Evolutionary conservation across 2,113 vertebrate genomes (phyloP).

Genomic region (Mola mola): DNA sequence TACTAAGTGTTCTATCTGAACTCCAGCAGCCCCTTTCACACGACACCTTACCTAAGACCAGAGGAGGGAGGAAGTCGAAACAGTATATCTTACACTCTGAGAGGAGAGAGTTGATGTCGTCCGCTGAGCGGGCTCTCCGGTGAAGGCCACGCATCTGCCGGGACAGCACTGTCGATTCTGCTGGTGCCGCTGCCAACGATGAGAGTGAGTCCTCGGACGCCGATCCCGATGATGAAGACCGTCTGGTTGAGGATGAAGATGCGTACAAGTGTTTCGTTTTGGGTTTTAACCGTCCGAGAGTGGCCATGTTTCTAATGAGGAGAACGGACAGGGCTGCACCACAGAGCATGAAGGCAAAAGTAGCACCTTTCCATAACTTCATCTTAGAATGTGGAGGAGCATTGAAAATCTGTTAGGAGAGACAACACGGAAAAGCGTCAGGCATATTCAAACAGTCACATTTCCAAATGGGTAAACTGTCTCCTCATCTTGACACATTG

Average conservation of each 20-base stretch:
- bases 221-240: constrained; percentile 25
- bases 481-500: constrained; percentile 13
- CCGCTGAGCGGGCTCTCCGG: constrained; percentile 67
- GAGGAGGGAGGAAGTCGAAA: constrained; percentile 24
- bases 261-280: constrained; percentile 34
- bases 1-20: constrained; percentile 26
- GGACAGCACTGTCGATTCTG: constrained; percentile 7
- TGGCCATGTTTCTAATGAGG: constrained; percentile 84
- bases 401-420: constrained; percentile 87
- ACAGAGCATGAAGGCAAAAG: constrained; percentile 89
- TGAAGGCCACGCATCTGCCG: constrained; percentile 49
- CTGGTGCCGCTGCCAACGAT: constrained; percentile 19
- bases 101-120: constrained; percentile 75
- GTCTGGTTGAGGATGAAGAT: constrained; percentile 41
- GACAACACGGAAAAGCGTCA: constrained; percentile 23
- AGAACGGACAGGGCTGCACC: constrained; percentile 85
- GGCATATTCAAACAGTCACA: constrained; percentile 35
- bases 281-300: constrained; percentile 52
- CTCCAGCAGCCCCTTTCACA: constrained; percentile 22
- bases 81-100: constrained; percentile 81
- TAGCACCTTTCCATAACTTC: constrained; percentile 95
- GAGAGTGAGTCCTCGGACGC: constrained; percentile 28
- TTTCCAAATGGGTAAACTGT: constrained; percentile 8
- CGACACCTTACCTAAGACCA: constrained; percentile 31
- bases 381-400: constrained; percentile 91